Conservation (phyloP, 2,888 invertebrate species). For the Lasioglossum leucozonium region DNA sequence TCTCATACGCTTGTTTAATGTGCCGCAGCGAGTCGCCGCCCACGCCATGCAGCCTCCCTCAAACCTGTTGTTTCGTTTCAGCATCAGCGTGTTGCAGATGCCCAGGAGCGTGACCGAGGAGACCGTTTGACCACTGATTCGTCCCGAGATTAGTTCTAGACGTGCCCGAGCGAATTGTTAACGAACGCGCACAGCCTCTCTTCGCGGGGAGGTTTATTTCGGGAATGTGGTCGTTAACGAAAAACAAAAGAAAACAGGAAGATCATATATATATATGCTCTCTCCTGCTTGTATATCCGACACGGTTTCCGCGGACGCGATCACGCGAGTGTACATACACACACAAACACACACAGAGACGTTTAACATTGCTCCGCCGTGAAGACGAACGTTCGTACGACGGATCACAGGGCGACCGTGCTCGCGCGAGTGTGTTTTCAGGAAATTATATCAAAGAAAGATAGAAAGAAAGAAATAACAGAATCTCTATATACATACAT, state of each 20-base stretch:
- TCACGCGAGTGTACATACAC: conserved; percentile 9
- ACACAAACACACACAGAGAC: too few species aligned
- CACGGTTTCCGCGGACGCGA: background rate
- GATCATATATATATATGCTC: background rate
- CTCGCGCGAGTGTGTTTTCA: background rate
- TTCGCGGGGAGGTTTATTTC: background rate
- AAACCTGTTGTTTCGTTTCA: conserved; percentile 65
- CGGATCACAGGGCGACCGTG: background rate
- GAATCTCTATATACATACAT: background rate
- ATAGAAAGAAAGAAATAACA: background rate
- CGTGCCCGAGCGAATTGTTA: conserved; percentile 35
- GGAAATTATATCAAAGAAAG: background rate
- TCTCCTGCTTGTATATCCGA: background rate
- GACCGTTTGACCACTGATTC: conserved; percentile 79
- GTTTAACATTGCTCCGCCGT: background rate
- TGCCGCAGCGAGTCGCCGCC: conserved; percentile 25
- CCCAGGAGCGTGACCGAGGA: conserved; percentile 80
- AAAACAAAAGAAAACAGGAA: too few species aligned
- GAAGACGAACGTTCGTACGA: background rate
- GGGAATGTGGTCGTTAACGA: background rate
- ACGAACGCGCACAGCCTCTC: conserved; percentile 21
- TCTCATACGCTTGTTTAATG: conserved; percentile 53
- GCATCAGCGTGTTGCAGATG: conserved; percentile 74
- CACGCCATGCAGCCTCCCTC: background rate
- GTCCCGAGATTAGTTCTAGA: conserved; percentile 43